Base-by-base conservation (phyloP, 1,140 invertebrate genomes). In the Heliconius melpomene region DNA sequence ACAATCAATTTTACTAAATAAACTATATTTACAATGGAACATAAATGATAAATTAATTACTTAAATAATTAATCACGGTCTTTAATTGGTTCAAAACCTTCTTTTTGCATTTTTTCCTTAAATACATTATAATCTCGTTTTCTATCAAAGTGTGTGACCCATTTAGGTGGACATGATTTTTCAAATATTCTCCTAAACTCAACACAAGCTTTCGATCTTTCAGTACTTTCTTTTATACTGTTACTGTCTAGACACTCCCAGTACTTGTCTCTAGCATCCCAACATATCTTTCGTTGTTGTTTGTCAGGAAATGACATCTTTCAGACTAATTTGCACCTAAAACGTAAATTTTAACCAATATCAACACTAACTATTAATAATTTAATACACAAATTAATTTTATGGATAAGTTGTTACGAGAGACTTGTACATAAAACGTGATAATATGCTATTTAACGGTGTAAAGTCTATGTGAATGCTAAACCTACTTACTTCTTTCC, bases 121-220 rank as follows among this genome's bases (percentile, higher is more conserved):
- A 98, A 99, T 89, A 98, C 96, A 86, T 98, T 95, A 94, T 98
- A 99, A 84, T 97, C 96, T 90, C 97, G 92, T 93, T 98, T 98
- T 87, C 97, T 96, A 95, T 99, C 98, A 94, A 99, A 99, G 94
- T 99, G 98, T 94, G 98, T 98, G 16, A 99, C 98, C 98, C 98
- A 99, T 92, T 97, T 96, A 20, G 96, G 91, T n/a, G 98, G 97
- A 91, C 98, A 99, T 23, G 96, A 96, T 74, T 96, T 95, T 95
- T 98, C 98, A 95, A 98, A 99, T 29, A 96, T 75, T 94, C 97
- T 96, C 79, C 98, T 96, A 83, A 97, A 93, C 88, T 97, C 95
- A 82, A 94, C 89, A 94, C 98, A 99, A 75, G 95, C 95, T 82
- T 95, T 95, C 11, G 95, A 94, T 74, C 86, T 88, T 52, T 91